Evolutionary conservation across 1,140 invertebrate genomes (phyloP).

Genomic region (Calosoma granatense): DNA sequence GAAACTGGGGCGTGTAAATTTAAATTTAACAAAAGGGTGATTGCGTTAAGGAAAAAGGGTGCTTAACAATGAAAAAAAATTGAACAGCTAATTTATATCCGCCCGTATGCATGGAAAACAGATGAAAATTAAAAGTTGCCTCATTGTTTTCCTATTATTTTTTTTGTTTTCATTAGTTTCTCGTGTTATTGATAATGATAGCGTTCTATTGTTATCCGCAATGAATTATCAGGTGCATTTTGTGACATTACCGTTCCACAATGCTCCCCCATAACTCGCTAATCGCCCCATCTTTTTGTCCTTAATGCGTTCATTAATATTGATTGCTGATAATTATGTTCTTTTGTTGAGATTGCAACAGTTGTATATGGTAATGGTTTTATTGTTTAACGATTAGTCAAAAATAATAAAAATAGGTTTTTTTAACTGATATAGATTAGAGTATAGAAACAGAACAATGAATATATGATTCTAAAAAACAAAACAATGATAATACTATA

Average conservation of each 20-base stretch:
- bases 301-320: not conserved
- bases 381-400: no score
- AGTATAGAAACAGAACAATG: no score
- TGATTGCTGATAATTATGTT: not conserved
- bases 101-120: not conserved
- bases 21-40: conserved; percentile 8
- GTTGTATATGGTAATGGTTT: no score
- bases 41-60: not conserved
- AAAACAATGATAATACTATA: no score
- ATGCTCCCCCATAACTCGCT: not conserved
- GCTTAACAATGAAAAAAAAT: not conserved
- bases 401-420: no score
- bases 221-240: not conserved
- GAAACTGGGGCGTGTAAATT: not conserved
- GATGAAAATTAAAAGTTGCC: not conserved
- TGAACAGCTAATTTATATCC: conserved; percentile 1
- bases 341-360: no score
- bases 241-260: not conserved
- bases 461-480: no score
- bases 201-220: not conserved
- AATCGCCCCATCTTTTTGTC: not conserved
- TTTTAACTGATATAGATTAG: no score
- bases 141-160: no score
- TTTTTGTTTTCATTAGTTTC: not conserved
- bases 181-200: not conserved